These are phyloP conservation scores for Thelaira solivaga DNA, from an alignment of 2,888 invertebrate genomes.

Conservation along the genomic window DNA sequence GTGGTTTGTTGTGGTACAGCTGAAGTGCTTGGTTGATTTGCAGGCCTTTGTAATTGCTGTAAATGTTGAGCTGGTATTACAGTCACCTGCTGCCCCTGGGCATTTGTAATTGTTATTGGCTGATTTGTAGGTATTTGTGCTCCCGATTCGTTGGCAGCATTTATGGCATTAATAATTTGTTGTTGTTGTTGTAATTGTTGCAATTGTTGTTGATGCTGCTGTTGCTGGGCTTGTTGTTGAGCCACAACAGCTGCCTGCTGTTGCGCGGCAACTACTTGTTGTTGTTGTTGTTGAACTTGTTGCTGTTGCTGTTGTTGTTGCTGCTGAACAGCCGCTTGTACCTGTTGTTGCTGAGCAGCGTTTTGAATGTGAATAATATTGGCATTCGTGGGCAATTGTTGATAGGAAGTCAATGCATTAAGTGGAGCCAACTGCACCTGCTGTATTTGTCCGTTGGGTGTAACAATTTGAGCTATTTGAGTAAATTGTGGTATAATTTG, in stretches of 20 bases:
- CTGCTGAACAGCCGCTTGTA: slow-evolving; percentile 62
- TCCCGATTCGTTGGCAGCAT: slow-evolving; percentile 68
- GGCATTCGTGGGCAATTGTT: slow-evolving; percentile 73
- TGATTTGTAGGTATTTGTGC: slow-evolving; percentile 77
- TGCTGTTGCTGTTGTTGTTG: slow-evolving; percentile 66
- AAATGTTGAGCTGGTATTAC: slow-evolving; percentile 86
- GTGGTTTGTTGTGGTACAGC: slow-evolving; percentile 61
- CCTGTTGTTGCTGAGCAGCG: slow-evolving; percentile 64
- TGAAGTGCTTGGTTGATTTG: slow-evolving; percentile 40
- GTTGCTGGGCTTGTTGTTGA: slow-evolving; percentile 63
- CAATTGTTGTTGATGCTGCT: slow-evolving; percentile 61
- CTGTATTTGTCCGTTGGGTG: slow-evolving; percentile 92
- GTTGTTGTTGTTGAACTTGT: slow-evolving; percentile 65
- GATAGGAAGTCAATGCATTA: slow-evolving; percentile 75
- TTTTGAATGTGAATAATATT: slow-evolving; percentile 75
- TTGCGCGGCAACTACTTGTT: slow-evolving; percentile 55
- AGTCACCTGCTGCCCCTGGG: slow-evolving; percentile 88
- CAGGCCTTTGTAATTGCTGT: slow-evolving; percentile 76
- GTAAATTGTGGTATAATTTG: slow-evolving; percentile 91
- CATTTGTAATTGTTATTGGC: slow-evolving; percentile 85
- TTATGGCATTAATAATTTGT: slow-evolving; percentile 71
- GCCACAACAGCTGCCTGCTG: slow-evolving; percentile 61
- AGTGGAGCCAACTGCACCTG: slow-evolving; percentile 90
- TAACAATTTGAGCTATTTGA: slow-evolving; percentile 90
- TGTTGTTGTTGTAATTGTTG: slow-evolving; percentile 70